phyloP scores from a whole-genome alignment of 2,797 vertebrate species.

The Galaxias olidus region DNA sequence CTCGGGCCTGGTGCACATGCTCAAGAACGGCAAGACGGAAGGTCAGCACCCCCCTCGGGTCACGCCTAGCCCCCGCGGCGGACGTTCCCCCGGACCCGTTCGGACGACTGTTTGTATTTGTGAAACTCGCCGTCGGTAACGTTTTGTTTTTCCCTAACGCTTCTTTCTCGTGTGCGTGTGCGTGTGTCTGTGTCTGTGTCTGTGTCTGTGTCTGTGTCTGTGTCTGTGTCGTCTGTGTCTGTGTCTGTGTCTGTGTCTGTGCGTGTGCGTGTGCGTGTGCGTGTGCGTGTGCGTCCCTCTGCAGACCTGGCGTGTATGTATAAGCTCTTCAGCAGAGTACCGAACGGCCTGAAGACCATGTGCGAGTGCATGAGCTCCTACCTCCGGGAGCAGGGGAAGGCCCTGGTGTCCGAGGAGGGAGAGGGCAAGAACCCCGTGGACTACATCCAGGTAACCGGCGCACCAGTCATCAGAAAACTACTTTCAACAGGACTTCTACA shows the following conservation, averaged over 20 bases:
- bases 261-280: not conserved
- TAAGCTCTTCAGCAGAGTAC: constrained; percentile 95
- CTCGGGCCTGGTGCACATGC: constrained; percentile 95
- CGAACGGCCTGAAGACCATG: constrained; percentile 97
- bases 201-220: constrained; percentile 1
- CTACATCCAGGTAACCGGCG: constrained; percentile 89
- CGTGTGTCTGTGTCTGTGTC: not conserved
- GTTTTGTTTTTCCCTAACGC: no score
- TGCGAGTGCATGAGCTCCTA: constrained; percentile 98
- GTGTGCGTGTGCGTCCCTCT: constrained; percentile 3
- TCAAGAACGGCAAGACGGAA: constrained; percentile 96
- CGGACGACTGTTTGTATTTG: no score
- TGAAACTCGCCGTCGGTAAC: no score
- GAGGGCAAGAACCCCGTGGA: constrained; percentile 98
- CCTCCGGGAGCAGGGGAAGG: constrained; percentile 94
- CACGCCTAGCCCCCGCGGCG: no score
- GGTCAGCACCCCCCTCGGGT: constrained; percentile 73
- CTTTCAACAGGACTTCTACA: not conserved
- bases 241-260: not conserved
- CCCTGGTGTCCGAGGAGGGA: constrained; percentile 94
- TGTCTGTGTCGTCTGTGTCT: not conserved
- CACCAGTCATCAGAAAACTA: not conserved
- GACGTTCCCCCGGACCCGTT: no score
- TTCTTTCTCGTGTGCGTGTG: no score
- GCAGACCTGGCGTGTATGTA: constrained; percentile 97